Base-by-base conservation (phyloP, 2,113 vertebrate genomes). In the Indicator maculatus region DNA sequence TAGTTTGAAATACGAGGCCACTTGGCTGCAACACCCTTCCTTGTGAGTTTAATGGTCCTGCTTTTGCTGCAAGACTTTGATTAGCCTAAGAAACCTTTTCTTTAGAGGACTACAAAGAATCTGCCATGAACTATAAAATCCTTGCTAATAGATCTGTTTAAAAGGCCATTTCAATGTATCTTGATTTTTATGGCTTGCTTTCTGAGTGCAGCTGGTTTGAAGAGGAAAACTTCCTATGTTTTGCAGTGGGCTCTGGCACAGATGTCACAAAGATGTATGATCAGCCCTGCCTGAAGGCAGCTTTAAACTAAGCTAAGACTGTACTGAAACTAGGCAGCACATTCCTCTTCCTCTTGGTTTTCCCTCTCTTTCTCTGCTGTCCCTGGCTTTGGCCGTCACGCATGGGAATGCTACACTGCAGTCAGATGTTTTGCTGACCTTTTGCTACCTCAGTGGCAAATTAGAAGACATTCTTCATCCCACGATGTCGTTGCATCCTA, bases 1-100 rank as follows among this genome's bases (percentile, higher is more conserved):
- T 89, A 59, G 45, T 91, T 94, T 86, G 55, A 91, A 96, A 70
- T 85, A 60, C 31, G 58, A 82, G 69, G 59, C 24, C 31, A 17
- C 60, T 74, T 83, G 33, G 14, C 59, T 77, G 47, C 33, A 45
- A 80, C 50, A 50, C 33, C 55, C 65, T 91, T 73, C 75, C 88
- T 76, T 83, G n/a, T 73, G 75, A 63, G 14, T 83, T 93, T 89
- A 80, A 76, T 38, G 41, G 24, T 67, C 85, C 73, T 80, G 44
- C 15, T 89, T 86, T 83, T 72, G 8, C 82, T 66, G 17, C 58
- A 70, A 83, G 63, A 53, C n/a, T 91, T 79, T 79, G 63, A 58
- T 85, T 65, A 75, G 39, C 27, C 50, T 69, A 53, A 71, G 84
- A 69, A 53, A 72, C 47, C 56, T 88, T 70, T 66, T 78, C 50